Conservation (phyloP, 35 echinoderm and acorn worm species). For the Diadema setosum region DNA sequence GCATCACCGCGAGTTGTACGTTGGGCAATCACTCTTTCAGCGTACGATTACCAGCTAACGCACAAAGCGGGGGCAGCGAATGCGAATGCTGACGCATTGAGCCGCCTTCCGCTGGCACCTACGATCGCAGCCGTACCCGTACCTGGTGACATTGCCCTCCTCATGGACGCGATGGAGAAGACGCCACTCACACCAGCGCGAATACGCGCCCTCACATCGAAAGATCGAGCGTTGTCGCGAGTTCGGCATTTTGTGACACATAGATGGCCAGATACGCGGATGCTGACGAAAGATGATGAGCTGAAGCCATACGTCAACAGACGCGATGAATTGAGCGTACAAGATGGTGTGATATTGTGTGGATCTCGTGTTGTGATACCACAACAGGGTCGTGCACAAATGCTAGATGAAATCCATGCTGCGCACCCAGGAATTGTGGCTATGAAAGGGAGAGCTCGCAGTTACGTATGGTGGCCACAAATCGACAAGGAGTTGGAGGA, state of each 20-base stretch:
- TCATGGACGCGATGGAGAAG: background rate
- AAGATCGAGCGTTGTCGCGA: background rate
- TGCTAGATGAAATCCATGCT: slow-evolving; percentile 27
- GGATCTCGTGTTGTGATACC: slow-evolving; percentile 27
- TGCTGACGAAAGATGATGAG: background rate
- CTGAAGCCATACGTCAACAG: slow-evolving; percentile 3
- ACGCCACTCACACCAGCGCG: background rate
- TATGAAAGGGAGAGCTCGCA: slow-evolving; percentile 11
- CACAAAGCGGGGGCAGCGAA: slow-evolving; percentile 12
- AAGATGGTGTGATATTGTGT: slow-evolving; percentile 36
- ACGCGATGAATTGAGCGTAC: slow-evolving; percentile 20
- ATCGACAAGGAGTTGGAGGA: slow-evolving; percentile 42
- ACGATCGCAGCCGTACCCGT: background rate
- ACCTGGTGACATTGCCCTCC: slow-evolving; percentile 10
- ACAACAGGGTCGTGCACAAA: background rate
- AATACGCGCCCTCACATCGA: background rate
- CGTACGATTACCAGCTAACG: slow-evolving; percentile 21
- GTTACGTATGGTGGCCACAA: slow-evolving; percentile 34
- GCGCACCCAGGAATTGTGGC: slow-evolving; percentile 17
- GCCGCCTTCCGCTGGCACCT: slow-evolving; percentile 1
- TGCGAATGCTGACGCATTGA: slow-evolving; percentile 53
- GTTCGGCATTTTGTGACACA: slow-evolving; percentile 2
- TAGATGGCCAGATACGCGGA: slow-evolving; percentile 17
- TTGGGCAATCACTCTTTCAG: slow-evolving; percentile 52
- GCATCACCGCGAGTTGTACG: slow-evolving; percentile 52